phyloP scores from a whole-genome alignment of 2,797 vertebrate species.

The Podarcis siculus region DNA sequence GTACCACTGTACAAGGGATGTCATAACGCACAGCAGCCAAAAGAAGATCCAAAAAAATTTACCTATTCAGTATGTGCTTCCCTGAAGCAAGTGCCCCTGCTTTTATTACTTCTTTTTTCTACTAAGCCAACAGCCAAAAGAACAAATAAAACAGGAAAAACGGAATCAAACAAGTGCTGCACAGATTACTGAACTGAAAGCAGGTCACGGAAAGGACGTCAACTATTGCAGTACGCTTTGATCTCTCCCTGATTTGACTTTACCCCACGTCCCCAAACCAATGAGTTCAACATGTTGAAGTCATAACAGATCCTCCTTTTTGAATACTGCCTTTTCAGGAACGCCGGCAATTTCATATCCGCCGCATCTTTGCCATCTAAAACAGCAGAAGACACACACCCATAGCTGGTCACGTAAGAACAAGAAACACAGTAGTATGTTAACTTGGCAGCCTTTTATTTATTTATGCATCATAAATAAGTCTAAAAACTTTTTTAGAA shows the following conservation, averaged over 20 bases:
- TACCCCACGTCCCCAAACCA: conserved; percentile 3
- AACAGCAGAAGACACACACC: accelerated
- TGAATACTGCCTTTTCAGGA: conserved; percentile 45
- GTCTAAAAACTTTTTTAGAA: conserved; percentile 38
- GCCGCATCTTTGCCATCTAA: conserved; percentile 17
- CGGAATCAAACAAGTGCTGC: conserved; percentile 24
- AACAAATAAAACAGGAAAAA: conserved; percentile 25
- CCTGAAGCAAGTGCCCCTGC: neutral
- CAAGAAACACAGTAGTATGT: conserved; percentile 57
- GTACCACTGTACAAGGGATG: too few species aligned
- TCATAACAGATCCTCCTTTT: conserved; percentile 41
- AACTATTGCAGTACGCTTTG: conserved; percentile 30
- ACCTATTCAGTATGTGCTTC: neutral
- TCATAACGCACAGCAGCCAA: neutral
- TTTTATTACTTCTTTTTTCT: conserved; percentile 37
- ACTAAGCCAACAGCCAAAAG: conserved; percentile 43
- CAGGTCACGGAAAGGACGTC: conserved; percentile 42
- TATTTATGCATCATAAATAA: conserved; percentile 34
- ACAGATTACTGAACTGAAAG: conserved; percentile 45
- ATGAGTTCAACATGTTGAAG: conserved; percentile 41
- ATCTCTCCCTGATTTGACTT: conserved; percentile 23
- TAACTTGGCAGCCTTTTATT: conserved; percentile 54
- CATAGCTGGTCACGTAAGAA: conserved; percentile 40
- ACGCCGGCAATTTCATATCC: conserved; percentile 12
- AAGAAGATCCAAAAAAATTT: conserved; percentile 12